Evolutionary conservation across 2,113 vertebrate species (phyloP).

Genomic region (Synodontis membranacea): DNA sequence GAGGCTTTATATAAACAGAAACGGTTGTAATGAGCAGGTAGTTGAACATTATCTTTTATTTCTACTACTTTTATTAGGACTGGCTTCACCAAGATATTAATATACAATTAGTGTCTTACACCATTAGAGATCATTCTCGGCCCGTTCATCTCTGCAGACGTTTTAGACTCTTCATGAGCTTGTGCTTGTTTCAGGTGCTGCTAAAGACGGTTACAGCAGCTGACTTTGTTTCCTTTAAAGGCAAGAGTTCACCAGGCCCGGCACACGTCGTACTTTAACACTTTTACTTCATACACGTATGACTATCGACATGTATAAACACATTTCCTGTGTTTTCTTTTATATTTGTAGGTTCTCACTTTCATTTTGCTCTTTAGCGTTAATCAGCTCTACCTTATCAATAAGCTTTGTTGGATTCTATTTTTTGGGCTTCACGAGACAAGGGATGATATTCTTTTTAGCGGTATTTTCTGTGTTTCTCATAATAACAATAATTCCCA

Average conservation of each 20-base stretch:
- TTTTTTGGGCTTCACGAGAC: background rate
- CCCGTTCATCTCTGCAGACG: background rate
- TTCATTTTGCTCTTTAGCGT: background rate
- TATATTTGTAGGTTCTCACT: background rate
- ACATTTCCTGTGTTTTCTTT: background rate
- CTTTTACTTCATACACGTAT: background rate
- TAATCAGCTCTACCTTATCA: background rate
- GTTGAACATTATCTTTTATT: background rate
- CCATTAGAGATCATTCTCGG: background rate
- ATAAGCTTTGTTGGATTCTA: background rate
- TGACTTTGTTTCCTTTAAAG: conserved; percentile 12
- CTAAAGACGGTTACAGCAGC: background rate
- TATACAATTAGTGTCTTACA: background rate
- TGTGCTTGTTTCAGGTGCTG: conserved; percentile 8
- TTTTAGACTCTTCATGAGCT: background rate
- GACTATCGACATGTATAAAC: background rate
- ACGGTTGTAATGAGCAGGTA: background rate
- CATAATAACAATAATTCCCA: too few relatives aligned
- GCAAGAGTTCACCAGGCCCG: background rate
- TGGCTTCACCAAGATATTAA: background rate
- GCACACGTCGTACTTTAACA: background rate
- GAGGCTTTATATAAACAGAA: background rate
- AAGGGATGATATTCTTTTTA: background rate
- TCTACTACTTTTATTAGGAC: background rate
- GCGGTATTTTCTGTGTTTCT: background rate